A percentile compares a stretch with the other conserved stretches of the same genome.
Evolutionary conservation across 2,888 invertebrate species (phyloP).

Genomic region (Tinea semifulvella): DNA sequence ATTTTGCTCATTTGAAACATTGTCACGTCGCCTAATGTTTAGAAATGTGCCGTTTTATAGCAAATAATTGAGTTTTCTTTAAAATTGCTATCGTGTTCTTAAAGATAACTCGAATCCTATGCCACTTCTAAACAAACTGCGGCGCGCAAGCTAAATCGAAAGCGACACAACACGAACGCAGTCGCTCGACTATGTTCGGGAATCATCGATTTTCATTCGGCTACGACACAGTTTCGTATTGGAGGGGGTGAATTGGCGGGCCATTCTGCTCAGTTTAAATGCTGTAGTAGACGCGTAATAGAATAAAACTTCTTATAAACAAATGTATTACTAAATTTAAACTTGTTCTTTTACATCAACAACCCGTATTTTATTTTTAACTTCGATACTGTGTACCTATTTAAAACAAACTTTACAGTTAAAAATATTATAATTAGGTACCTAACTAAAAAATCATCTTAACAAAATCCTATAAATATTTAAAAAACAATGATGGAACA

Average conservation of each 20-base stretch:
- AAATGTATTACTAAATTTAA: background rate
- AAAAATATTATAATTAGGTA: too few relatives aligned
- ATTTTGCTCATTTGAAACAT: conserved; percentile 50
- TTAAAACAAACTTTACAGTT: too few relatives aligned
- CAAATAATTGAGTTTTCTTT: background rate
- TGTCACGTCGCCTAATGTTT: background rate
- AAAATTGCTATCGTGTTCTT: background rate
- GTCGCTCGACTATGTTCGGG: conserved; percentile 34
- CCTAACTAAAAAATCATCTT: too few relatives aligned
- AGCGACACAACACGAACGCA: conserved; percentile 37
- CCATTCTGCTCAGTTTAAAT: background rate
- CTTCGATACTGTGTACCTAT: too few relatives aligned
- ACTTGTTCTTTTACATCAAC: too few relatives aligned
- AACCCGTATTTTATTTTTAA: too few relatives aligned
- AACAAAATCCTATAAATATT: too few relatives aligned
- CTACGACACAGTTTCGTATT: background rate
- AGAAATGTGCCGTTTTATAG: background rate
- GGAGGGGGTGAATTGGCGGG: conserved; percentile 5
- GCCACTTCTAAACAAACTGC: conserved; percentile 4
- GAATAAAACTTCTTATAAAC: conserved; percentile 6
- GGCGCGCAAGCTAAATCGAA: conserved; percentile 37
- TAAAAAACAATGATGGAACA: too few relatives aligned
- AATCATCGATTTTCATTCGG: conserved; percentile 58
- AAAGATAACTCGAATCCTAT: conserved; percentile 1
- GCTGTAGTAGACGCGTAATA: background rate